Evolutionary conservation across 2,797 vertebrate species (phyloP).

Genomic region (Acrocephalus scirpaceus): DNA sequence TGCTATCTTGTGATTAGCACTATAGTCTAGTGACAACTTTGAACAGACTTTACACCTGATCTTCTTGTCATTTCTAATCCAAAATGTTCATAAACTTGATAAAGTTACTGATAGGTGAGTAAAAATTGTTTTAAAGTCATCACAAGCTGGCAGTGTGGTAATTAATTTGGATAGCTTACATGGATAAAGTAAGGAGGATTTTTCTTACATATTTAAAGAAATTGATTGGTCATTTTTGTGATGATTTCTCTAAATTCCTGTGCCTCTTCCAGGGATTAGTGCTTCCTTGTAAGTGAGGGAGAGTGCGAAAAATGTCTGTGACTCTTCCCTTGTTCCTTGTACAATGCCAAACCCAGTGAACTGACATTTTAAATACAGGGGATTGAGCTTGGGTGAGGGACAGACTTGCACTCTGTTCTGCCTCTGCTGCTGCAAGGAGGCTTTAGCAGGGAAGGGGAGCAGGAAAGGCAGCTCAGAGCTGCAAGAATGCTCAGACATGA

Average conservation of each 20-base stretch:
- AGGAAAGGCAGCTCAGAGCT: background rate
- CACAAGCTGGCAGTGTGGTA: background rate
- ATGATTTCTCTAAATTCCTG: background rate
- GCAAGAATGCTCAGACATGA: background rate
- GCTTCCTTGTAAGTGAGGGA: background rate
- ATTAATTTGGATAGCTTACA: background rate
- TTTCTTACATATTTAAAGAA: background rate
- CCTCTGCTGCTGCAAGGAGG: background rate
- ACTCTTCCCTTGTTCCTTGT: background rate
- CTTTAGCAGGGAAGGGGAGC: background rate
- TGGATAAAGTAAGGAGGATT: background rate
- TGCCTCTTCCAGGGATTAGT: background rate
- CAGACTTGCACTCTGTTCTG: background rate
- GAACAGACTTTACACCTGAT: background rate
- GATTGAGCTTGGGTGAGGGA: background rate
- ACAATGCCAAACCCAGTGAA: background rate
- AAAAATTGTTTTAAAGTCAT: background rate
- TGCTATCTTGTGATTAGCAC: background rate
- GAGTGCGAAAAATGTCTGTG: background rate
- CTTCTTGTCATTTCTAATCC: background rate
- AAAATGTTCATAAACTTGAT: background rate
- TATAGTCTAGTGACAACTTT: background rate
- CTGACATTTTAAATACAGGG: background rate
- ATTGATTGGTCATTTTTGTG: rapidly evolving
- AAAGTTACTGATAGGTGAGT: background rate